Evolutionary conservation across 1,140 invertebrate species (phyloP).

Genomic region (Neoseiulus cucumeris): DNA sequence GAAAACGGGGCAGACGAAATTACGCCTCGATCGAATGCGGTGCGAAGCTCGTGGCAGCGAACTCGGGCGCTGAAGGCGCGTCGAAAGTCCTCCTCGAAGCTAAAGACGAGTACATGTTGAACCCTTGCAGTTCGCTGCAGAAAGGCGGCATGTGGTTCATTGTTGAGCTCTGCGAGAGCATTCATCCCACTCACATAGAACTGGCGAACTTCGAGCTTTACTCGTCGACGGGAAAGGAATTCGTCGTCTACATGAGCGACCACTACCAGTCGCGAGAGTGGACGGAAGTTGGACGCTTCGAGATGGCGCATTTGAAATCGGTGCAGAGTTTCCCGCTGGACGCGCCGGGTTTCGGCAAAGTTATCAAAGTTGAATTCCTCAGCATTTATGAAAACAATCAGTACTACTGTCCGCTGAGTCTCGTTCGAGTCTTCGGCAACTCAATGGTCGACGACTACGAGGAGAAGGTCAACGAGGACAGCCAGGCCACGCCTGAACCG

Average conservation of each 20-base stretch:
- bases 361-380: constrained; percentile 59
- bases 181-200: constrained; percentile 73
- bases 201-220: constrained; percentile 95
- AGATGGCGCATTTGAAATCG: constrained; percentile 59
- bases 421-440: constrained; percentile 73
- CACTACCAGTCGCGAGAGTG: constrained; percentile 79
- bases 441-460: constrained; percentile 32
- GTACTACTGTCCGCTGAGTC: constrained; percentile 85
- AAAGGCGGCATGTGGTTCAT: constrained; percentile 67
- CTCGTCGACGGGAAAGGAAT: constrained; percentile 80
- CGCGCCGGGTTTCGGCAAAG: constrained; percentile 72
- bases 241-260: constrained; percentile 58
- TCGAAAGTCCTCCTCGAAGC: constrained; percentile 54
- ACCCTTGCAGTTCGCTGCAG: constrained; percentile 55
- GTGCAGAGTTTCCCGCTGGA: constrained; percentile 64
- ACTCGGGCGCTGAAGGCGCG: constrained; percentile 68
- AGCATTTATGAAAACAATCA: constrained; percentile 89
- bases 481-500: not conserved
- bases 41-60: constrained; percentile 78
- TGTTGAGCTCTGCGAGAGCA: constrained; percentile 87
- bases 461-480: constrained; percentile 20
- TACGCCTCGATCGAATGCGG: constrained; percentile 90
- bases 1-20: constrained; percentile 40
- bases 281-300: constrained; percentile 64
- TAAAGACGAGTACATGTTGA: constrained; percentile 92